Conservation (phyloP, 2,113 vertebrate genomes). For the Australoheros scitulus region DNA sequence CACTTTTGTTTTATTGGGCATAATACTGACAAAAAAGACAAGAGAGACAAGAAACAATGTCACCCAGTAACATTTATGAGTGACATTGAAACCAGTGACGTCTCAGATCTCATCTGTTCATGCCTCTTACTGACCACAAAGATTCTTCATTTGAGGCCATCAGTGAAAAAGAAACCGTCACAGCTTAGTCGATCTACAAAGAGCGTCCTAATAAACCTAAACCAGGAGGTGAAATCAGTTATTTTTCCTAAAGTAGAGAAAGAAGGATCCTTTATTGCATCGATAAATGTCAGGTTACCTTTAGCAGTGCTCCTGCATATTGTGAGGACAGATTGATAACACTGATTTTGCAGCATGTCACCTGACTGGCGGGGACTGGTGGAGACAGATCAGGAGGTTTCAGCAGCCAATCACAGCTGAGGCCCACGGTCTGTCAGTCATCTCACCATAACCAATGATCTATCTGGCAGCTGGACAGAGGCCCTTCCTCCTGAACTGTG, state of each 20-base stretch:
- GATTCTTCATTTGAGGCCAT: constrained; percentile 24
- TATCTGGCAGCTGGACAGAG: constrained; percentile 6
- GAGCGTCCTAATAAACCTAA: constrained; percentile 22
- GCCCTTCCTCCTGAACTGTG: constrained; percentile 35
- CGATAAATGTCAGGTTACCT: constrained; percentile 31
- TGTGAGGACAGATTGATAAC: constrained; percentile 66
- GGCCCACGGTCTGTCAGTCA: constrained; percentile 52
- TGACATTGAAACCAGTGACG: constrained; percentile 2
- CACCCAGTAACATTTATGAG: constrained; percentile 12
- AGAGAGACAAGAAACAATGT: not conserved
- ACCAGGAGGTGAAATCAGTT: not conserved
- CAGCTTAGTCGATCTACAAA: not conserved
- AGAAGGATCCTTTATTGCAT: constrained; percentile 35
- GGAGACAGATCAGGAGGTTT: constrained; percentile 78
- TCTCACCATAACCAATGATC: constrained; percentile 50
- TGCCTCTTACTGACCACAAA: not conserved
- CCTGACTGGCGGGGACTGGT: constrained; percentile 71
- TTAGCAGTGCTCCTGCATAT: constrained; percentile 38
- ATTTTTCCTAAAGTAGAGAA: not conserved
- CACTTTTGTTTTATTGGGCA: constrained; percentile 8
- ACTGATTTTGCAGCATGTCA: constrained; percentile 66
- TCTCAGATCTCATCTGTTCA: not conserved
- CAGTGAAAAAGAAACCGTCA: constrained; percentile 16
- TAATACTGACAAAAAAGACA: not conserved
- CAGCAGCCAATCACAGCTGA: constrained; percentile 58